Evolutionary conservation across 2,888 invertebrate species (phyloP), one percentile per base, ranked within the genome.

Genomic region (Dolichopus griseipennis): DNA sequence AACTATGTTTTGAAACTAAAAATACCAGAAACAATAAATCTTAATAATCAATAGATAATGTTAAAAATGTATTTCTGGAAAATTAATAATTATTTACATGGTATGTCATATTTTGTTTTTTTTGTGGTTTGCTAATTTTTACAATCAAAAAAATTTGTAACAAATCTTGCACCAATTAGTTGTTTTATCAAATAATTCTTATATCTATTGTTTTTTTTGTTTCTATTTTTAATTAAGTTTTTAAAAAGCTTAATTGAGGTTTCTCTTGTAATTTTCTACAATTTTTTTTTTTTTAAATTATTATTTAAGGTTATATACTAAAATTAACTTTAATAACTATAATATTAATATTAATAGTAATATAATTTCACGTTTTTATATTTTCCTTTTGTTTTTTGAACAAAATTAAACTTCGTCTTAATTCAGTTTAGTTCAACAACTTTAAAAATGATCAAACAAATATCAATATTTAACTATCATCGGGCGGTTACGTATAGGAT

Each of bases 181-280:
- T 18, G 52, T 52, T 52, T 18, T 15, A 52, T 52, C n/a, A 52
- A 37, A 52, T 52, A 12, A 52, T 12, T 18, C 52, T 52, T 52
- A 52, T 12, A 18, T n/a, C 52, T 52, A 52, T 52, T 10, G 12
- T 37, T 37, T 52, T 52, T 52, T 6, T 15, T 52, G 15, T 52
- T 18, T 12, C 52, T 27, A 27, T 27, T 27, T 5, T 27, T 27
- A 4, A 27, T 27, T 27, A 27, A 27, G 27, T 27, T 27, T 15
- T 52, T 52, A 52, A 52, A 37, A 52, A 52, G 52, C 52, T 52
- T 52, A 52, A 52, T 52, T 52, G 52, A 52, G 52, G 52, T 52
- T 52, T 18, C 52, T 52, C 15, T 52, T 52, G 52, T 52, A n/a
- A 18, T 52, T 52, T 52, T 15, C 18, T 18, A 18, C 18, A 18